Base-by-base conservation (phyloP, 2,113 vertebrate genomes). In the Nerophis ophidion region DNA sequence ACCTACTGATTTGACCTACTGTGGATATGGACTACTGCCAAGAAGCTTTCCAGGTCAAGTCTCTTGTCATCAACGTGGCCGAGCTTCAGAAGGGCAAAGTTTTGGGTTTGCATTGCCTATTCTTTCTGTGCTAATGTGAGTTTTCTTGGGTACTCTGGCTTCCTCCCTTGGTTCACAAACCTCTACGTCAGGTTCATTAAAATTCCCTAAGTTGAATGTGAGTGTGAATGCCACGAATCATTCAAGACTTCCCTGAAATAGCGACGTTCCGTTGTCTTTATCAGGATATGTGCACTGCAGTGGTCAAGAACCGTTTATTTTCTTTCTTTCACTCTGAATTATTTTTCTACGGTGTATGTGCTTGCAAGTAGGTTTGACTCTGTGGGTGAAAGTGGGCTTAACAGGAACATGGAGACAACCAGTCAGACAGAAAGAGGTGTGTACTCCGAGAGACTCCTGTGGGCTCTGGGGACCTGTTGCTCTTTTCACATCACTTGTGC, bases 391-490 rank as follows among this genome's bases (percentile, higher is more conserved):
- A 17, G 7, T 4, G 14, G 17, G 5, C 10, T 46, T 9, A 58
- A 46, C 55, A 53, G 53, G 66, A 35, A 56, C 33, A 33, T 33
- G 45, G 50, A 80, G 38, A n/a, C n/a, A 34, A 36, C 0, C 34
- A 8, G 16, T 35, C 15, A 46, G 46, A 65, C 46, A 45, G 48
- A 52, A 0, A 48, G 64, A 60, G 47, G 34, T 40, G 7, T 38
- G 9, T 48, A 36, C 26, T 63, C 38, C 9, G 62, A 70, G 60
- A 61, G 63, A 57, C 69, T 76, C 47, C 63, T 33, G 48, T 15
- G 8, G 48, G 26, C 80, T 38, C 68, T 7, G 19, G 75, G 66
- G 76, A 81, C 74, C 75, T 83, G 76, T 81, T 83, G 84, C 73
- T 77, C 76, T 81, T 84, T 81, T 80, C 71, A 79, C 63, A 61